Evolutionary conservation across 2,888 invertebrate species (phyloP).

Genomic region (Leptinotarsa juncta): DNA sequence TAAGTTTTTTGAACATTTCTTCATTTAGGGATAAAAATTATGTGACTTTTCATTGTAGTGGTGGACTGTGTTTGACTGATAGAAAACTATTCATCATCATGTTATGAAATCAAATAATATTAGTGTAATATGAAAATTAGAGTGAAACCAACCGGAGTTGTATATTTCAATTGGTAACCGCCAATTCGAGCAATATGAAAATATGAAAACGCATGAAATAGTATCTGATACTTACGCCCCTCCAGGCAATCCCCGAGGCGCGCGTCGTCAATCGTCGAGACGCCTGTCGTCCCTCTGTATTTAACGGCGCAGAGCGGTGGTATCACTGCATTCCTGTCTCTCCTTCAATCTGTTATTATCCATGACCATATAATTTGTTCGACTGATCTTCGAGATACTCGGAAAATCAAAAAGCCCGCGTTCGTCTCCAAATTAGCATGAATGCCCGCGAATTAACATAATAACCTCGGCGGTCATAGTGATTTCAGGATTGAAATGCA

Average conservation of each 20-base stretch:
- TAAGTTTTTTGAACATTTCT: no score
- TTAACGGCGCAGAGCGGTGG: conserved; percentile 62
- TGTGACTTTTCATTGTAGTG: no score
- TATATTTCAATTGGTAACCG: background rate
- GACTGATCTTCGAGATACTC: background rate
- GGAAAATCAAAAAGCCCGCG: conserved; percentile 3
- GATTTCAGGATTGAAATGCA: conserved; percentile 49
- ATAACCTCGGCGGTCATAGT: conserved; percentile 27
- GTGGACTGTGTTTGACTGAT: no score
- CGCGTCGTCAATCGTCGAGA: conserved; percentile 60
- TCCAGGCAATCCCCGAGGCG: conserved; percentile 56
- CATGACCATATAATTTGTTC: conserved; percentile 23
- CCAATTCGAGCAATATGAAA: conserved; percentile 27
- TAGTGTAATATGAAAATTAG: no score
- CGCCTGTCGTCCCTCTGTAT: conserved; percentile 61
- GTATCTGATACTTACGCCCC: conserved; percentile 62
- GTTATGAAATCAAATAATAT: no score
- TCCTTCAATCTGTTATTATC: conserved; percentile 48
- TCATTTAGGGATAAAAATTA: no score
- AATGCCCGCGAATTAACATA: conserved; percentile 41
- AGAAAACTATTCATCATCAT: no score
- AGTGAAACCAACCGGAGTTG: background rate
- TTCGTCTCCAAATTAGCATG: conserved; percentile 35
- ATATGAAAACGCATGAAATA: conserved; percentile 57
- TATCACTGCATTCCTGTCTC: conserved; percentile 58